Conservation (phyloP, 1,140 invertebrate species). For the Oedothorax gibbosus region DNA sequence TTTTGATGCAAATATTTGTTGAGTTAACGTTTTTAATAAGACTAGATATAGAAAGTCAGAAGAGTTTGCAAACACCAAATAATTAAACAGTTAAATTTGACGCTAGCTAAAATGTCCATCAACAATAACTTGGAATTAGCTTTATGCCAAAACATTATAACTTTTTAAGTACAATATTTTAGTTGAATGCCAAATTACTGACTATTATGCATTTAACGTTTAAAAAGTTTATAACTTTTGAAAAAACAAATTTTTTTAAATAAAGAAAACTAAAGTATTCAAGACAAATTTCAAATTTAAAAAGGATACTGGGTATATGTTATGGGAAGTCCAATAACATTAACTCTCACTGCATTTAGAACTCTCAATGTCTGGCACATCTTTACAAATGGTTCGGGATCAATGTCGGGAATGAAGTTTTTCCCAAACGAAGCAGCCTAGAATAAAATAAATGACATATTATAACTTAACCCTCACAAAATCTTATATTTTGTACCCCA, state of each 20-base stretch:
- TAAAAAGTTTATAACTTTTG: not conserved
- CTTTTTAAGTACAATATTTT: too few species aligned
- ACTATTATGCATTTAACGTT: not conserved
- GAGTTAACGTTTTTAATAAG: too few species aligned
- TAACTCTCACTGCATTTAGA: conserved; percentile 89
- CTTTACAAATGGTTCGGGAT: conserved; percentile 85
- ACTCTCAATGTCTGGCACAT: conserved; percentile 90
- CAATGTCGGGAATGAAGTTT: conserved; percentile 83
- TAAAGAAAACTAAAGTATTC: not conserved
- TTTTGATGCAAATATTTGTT: too few species aligned
- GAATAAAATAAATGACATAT: conserved; percentile 62
- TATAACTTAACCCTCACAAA: not conserved
- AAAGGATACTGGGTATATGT: conserved; percentile 92
- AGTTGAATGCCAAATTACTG: not conserved
- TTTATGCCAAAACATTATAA: too few species aligned
- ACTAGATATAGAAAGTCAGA: too few species aligned
- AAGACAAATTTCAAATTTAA: too few species aligned
- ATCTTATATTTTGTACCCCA: too few species aligned
- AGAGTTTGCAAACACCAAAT: too few species aligned
- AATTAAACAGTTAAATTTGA: too few species aligned
- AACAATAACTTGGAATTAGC: too few species aligned
- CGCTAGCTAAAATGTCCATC: too few species aligned
- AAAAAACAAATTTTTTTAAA: not conserved
- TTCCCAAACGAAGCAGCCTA: conserved; percentile 94
- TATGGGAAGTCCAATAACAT: conserved; percentile 88